phyloP scores from a whole-genome alignment of 2,888 invertebrate genomes.

The Polia nebulosa region DNA sequence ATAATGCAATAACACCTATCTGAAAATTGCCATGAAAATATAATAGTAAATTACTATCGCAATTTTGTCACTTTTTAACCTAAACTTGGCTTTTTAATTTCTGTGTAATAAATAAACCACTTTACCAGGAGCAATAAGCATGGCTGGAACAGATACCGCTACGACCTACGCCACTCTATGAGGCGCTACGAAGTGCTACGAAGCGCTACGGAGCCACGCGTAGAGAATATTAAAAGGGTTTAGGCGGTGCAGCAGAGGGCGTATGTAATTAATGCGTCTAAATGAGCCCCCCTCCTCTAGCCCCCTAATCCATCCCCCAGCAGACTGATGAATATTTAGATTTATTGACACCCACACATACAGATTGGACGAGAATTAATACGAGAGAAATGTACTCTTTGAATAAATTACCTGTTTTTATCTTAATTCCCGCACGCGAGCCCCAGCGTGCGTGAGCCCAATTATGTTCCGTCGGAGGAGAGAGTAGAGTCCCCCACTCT shows the following conservation, averaged over 20 bases:
- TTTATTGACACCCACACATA: conserved; percentile 75
- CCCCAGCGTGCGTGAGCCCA: conserved; percentile 52
- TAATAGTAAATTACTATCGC: neutral
- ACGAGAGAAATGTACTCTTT: conserved; percentile 69
- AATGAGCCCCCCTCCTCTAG: conserved; percentile 60
- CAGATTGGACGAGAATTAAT: conserved; percentile 69
- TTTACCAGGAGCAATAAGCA: neutral
- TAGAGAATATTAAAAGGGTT: conserved; percentile 69
- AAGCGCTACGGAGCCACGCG: conserved; percentile 50
- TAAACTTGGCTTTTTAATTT: neutral
- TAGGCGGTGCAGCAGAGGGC: conserved; percentile 58
- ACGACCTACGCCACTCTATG: conserved; percentile 41
- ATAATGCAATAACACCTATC: neutral
- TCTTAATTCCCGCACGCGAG: conserved; percentile 62
- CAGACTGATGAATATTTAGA: conserved; percentile 80
- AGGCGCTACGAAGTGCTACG: conserved; percentile 38
- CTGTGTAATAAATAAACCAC: neutral
- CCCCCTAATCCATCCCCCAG: conserved; percentile 23
- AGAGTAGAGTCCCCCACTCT: conserved; percentile 17
- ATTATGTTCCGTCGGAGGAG: conserved; percentile 62
- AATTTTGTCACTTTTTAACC: neutral
- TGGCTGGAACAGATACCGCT: neutral
- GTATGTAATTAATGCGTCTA: conserved; percentile 72
- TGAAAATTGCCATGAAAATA: neutral
- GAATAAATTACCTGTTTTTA: conserved; percentile 77